Evolutionary conservation across 2,797 vertebrate genomes (phyloP).

Genomic region (Mus caroli): DNA sequence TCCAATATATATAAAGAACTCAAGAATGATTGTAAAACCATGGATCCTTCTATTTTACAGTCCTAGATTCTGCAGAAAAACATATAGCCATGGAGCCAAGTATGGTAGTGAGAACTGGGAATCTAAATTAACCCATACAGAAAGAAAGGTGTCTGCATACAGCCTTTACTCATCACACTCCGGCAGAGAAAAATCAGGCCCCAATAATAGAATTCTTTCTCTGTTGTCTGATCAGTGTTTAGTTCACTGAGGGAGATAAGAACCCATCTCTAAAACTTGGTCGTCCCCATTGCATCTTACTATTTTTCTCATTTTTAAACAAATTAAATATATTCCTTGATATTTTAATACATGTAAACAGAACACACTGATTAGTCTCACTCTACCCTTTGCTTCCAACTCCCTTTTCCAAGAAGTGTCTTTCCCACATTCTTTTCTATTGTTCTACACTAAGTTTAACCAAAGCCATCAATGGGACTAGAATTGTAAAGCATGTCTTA

Average conservation of each 20-base stretch:
- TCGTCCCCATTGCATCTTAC: background rate
- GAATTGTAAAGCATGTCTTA: background rate
- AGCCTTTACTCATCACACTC: background rate
- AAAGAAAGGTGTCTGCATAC: too few relatives aligned
- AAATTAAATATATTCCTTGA: background rate
- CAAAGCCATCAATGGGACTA: background rate
- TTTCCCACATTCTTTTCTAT: background rate
- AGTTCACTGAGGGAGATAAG: background rate
- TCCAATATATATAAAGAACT: too few relatives aligned
- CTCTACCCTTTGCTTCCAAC: too few relatives aligned
- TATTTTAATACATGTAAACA: background rate
- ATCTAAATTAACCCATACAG: background rate
- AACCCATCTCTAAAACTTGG: background rate
- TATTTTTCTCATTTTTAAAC: background rate
- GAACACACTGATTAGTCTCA: background rate
- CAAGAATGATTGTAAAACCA: background rate
- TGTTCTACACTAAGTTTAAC: background rate
- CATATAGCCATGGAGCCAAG: background rate
- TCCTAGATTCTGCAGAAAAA: background rate
- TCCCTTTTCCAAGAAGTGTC: background rate
- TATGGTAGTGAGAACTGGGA: background rate
- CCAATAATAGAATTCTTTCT: background rate
- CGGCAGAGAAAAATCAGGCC: rapidly evolving
- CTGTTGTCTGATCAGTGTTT: background rate
- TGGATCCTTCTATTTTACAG: background rate